These are phyloP conservation scores for Apostichopus parvimensis DNA, from an alignment of 35 echinoderm and acorn worm genomes.

Conservation along the genomic window DNA sequence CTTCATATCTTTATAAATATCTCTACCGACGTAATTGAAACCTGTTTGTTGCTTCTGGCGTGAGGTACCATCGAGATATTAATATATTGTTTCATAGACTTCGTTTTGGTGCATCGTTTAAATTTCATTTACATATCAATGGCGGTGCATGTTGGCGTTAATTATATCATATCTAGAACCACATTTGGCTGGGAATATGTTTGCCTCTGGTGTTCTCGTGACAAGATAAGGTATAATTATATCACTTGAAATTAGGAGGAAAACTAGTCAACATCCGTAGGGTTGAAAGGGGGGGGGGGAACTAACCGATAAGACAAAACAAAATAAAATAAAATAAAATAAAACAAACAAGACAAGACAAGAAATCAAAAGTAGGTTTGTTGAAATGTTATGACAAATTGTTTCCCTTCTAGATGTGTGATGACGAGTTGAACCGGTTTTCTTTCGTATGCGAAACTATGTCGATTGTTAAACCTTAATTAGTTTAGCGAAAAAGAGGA, in stretches of 20 bases:
- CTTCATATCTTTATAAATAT: neutral
- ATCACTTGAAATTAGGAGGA: neutral
- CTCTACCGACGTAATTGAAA: neutral
- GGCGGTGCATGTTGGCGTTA: slow-evolving; percentile 11
- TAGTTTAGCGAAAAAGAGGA: neutral
- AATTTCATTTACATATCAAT: slow-evolving; percentile 40
- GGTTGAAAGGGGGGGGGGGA: neutral
- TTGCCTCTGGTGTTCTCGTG: neutral
- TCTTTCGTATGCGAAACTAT: neutral
- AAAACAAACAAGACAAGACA: no score
- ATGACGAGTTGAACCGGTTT: neutral
- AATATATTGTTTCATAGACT: neutral
- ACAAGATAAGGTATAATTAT: neutral
- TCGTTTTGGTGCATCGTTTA: slow-evolving; percentile 15
- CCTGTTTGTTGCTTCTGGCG: neutral
- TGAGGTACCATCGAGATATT: neutral
- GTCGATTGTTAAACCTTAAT: neutral
- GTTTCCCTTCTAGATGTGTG: neutral
- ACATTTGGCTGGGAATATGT: neutral
- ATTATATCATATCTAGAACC: slow-evolving; percentile 19
- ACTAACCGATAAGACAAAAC: neutral
- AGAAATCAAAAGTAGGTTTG: slow-evolving; percentile 2
- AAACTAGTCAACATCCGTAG: neutral
- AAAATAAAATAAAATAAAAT: neutral
- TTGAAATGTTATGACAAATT: neutral